A percentile compares a stretch with the other conserved stretches of the same genome.
phyloP scores from a whole-genome alignment of 2,888 invertebrate species.

The Meteorus cinctellus region DNA sequence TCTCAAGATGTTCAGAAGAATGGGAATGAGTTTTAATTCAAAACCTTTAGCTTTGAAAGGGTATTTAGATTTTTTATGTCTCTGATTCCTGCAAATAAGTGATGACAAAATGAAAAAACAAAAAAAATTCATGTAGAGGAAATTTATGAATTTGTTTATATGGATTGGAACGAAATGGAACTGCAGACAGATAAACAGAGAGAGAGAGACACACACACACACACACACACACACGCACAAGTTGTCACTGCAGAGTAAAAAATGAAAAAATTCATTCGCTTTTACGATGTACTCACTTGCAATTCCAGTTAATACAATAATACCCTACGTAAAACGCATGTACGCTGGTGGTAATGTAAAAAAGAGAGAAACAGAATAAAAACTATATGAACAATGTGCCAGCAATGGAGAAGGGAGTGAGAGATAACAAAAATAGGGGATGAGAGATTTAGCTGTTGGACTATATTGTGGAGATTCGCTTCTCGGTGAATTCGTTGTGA shows the following conservation, averaged over 20 bases:
- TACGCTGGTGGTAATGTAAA: constrained; percentile 14
- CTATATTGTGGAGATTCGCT: not conserved
- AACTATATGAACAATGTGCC: constrained; percentile 3
- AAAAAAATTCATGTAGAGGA: not conserved
- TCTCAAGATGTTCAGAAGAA: not conserved
- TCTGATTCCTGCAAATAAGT: not conserved
- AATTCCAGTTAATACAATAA: constrained; percentile 71
- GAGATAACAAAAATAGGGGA: not conserved
- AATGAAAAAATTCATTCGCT: constrained; percentile 48
- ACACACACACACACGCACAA: not conserved
- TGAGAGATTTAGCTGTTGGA: constrained; percentile 34
- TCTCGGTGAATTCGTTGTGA: constrained; percentile 44
- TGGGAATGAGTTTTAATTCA: not conserved
- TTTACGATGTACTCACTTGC: constrained; percentile 65
- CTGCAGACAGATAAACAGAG: not conserved
- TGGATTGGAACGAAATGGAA: not conserved
- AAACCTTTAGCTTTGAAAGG: not conserved
- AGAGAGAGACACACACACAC: not conserved
- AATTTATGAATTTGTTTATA: not conserved
- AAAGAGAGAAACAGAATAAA: not conserved
- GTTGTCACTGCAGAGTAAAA: not conserved
- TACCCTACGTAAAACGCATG: constrained; percentile 59
- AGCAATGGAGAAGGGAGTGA: constrained; percentile 11
- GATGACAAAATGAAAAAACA: not conserved
- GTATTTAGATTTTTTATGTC: not conserved